Percentiles rank a stretch among this genome's conserved stretches.
phyloP scores from a whole-genome alignment of 2,888 invertebrate species.

The Bellardia bayeri region DNA sequence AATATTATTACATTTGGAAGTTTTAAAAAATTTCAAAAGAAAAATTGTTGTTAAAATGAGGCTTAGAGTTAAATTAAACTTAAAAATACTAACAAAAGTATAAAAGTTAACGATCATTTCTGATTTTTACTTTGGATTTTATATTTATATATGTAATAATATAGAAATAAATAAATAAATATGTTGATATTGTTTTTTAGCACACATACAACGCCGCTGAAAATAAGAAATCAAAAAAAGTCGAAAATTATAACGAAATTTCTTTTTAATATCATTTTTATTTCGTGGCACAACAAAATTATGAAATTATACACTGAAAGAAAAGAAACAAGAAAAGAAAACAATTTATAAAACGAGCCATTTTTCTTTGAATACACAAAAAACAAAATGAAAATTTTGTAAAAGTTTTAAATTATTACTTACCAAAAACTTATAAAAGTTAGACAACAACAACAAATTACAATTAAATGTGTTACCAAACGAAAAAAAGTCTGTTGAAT shows the following conservation, averaged over 20 bases:
- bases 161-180: constrained; percentile 44
- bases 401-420: constrained; percentile 68
- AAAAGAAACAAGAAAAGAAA: constrained; percentile 54
- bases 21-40: constrained; percentile 14
- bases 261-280: constrained; percentile 27
- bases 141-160: constrained; percentile 32
- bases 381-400: constrained; percentile 51
- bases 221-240: constrained; percentile 61
- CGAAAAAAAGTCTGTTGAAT: constrained; percentile 59
- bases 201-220: constrained; percentile 69
- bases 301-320: constrained; percentile 72
- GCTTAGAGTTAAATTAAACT: constrained; percentile 63
- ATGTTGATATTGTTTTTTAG: constrained; percentile 49
- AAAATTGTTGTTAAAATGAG: constrained; percentile 35
- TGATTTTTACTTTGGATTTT: constrained; percentile 57
- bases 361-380: constrained; percentile 51
- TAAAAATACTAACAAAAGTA: constrained; percentile 51
- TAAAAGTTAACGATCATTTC: constrained; percentile 25
- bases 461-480: constrained; percentile 66
- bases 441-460: constrained; percentile 67
- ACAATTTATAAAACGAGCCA: constrained; percentile 59
- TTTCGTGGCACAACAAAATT: constrained; percentile 64
- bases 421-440: constrained; percentile 72
- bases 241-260: constrained; percentile 57
- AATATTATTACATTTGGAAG: constrained; percentile 54